Percentiles rank a stretch among this genome's conserved stretches.
Evolutionary conservation across 1,140 invertebrate species (phyloP).

Genomic region (Helicoverpa zea): DNA sequence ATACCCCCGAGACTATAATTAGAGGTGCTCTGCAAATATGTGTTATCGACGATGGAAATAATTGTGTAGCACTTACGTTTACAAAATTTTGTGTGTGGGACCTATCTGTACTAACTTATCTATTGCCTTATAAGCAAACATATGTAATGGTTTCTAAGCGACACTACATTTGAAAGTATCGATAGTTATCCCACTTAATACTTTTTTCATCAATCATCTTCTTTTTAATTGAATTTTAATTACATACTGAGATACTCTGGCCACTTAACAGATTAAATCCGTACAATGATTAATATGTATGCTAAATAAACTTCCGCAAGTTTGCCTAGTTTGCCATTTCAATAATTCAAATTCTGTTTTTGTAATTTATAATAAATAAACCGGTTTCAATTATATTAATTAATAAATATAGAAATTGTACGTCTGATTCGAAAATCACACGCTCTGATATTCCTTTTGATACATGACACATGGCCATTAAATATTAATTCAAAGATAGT

Average conservation of each 20-base stretch:
- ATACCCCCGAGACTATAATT: constrained; percentile 23
- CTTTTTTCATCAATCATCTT: too few relatives aligned
- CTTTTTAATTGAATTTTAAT: too few relatives aligned
- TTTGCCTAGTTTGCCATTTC: too few relatives aligned
- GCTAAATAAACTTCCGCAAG: too few relatives aligned
- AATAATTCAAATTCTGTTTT: background rate
- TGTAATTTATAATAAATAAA: background rate
- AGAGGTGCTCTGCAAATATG: constrained; percentile 23
- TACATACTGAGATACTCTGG: too few relatives aligned
- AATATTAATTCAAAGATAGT: constrained; percentile 24
- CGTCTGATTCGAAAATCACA: constrained; percentile 18
- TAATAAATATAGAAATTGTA: background rate
- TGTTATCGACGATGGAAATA: constrained; percentile 11
- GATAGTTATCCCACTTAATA: too few relatives aligned
- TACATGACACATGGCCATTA: constrained; percentile 4
- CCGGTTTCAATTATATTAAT: background rate
- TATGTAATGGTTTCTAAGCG: too few relatives aligned
- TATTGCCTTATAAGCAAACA: background rate
- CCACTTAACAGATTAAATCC: too few relatives aligned
- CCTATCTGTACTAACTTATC: background rate
- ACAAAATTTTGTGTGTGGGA: background rate
- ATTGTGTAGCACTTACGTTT: constrained; percentile 8
- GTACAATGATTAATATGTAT: too few relatives aligned
- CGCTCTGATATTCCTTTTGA: background rate
- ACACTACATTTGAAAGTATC: too few relatives aligned